Evolutionary conservation across 2,888 invertebrate genomes (phyloP).

Genomic region (Ophion ventricosus): DNA sequence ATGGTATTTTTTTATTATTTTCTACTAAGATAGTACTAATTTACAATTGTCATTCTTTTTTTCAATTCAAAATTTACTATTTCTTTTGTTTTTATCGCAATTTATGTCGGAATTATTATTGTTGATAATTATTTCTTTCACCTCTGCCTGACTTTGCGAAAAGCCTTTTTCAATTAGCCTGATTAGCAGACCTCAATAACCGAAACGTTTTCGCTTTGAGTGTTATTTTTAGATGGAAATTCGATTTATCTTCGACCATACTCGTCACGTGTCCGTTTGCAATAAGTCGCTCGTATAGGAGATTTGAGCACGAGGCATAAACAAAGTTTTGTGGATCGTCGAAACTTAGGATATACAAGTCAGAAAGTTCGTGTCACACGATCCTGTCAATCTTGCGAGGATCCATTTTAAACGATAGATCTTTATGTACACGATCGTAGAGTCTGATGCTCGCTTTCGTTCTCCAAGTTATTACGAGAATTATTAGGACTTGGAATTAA

Average conservation of each 20-base stretch:
- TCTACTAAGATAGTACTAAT: no score
- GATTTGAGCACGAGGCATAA: slow-evolving; percentile 18
- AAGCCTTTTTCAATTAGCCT: neutral
- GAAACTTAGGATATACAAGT: neutral
- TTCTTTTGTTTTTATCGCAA: neutral
- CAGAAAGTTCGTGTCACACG: slow-evolving; percentile 1
- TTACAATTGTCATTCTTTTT: neutral
- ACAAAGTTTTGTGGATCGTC: slow-evolving; percentile 8
- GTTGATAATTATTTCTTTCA: neutral
- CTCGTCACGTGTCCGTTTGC: slow-evolving; percentile 1
- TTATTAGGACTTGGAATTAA: no score
- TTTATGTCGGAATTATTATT: neutral
- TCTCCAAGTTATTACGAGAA: neutral
- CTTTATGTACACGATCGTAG: neutral
- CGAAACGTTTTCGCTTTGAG: neutral
- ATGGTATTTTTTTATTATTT: no score
- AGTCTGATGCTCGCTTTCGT: neutral
- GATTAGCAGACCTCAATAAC: neutral
- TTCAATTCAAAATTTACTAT: neutral
- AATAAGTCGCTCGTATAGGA: slow-evolving; percentile 11
- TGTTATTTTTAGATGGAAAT: slow-evolving; percentile 16
- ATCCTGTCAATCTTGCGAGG: slow-evolving; percentile 29
- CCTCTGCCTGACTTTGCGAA: neutral
- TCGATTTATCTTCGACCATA: neutral
- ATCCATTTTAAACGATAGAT: neutral